Evolutionary conservation across 2,888 invertebrate species (phyloP), one percentile per base, ranked within the genome.

Genomic region (Brenthis daphne): DNA sequence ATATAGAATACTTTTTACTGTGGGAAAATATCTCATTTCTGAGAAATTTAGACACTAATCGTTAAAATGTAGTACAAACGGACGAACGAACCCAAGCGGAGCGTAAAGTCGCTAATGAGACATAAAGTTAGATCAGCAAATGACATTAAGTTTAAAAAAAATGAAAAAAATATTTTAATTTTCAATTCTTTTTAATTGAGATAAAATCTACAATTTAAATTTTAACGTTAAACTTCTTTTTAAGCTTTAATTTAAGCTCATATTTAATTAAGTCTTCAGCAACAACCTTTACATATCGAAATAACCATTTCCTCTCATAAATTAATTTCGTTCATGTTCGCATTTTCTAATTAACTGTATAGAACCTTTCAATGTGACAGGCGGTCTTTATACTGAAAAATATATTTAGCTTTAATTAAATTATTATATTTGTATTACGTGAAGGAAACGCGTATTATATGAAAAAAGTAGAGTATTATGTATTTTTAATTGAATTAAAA

Each of bases 261-360:
- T 72, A 74, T 65, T 68, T 65, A 71, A 71, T 68, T 68, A 71
- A 63, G 57, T 60, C 60, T 60, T 50, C 33, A 50, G 60, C 50
- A 60, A 60, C 60, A 50, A 60, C 50, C 60, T 69, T 69, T 66
- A 66, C 57, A 43, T 67, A 56, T 43, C 47, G 47, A 65, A 65
- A 63, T 53, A 68, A 68, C 68, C 54, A 65, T 63, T 63, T 65
- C 55, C 63, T 64, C 56, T 60, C 56, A 61, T 65, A 71, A 68
- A 71, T 71, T 71, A 71, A 67, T 71, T 65, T 65, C 57, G 57
- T 68, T 61, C 48, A 63, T 65, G 65, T 66, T 55, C 58, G 51
- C 65, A 64, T 58, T 70, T 66, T 69, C 64, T 68, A 69, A 71
- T 68, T 71, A 69, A 64, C 55, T 66, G 66, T 66, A 55, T 58